Base-by-base conservation (phyloP, 2,888 invertebrate species). In the Pammene fasciana region DNA sequence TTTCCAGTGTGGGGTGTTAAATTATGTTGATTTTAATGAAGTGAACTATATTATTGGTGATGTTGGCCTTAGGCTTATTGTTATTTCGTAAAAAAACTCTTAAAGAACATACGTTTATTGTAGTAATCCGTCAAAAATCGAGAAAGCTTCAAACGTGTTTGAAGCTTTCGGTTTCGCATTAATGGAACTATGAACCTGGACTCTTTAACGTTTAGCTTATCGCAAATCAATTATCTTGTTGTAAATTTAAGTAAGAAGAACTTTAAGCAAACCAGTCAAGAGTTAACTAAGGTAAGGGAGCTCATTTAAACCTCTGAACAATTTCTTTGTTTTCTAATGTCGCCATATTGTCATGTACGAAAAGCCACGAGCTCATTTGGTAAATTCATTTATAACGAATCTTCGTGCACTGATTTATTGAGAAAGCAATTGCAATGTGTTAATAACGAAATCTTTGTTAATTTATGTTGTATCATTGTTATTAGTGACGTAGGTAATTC, bases 131-230 rank as follows among this genome's bases (percentile, higher is more conserved):
- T 94, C 94, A 94, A 94, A 94, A 94, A 94, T 94, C 94, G 94
- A 95, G 96, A 96, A 96, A 96, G 97, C 97, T 97, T 97, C 97
- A 97, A 96, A 95, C 94, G 93, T 94, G 94, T 96, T 97, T 97
- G 97, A 97, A 97, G 97, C 97, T 97, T 97, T 97, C 97, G 96
- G 95, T 94, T 95, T 95, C 94, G 96, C 94, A 94, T 96, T 95
- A 94, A 95, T 95, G 97, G 97, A 97, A 97, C 97, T 97, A 98
- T 98, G 98, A 97, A 97, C 97, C 97, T 98, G 96, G 98, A 98
- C 96, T 96, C 98, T 95, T 96, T 98, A 95, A 97, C 97, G 95
- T 97, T 98, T 96, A 97, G 98, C 95, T 96, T 98, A 96, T 97
- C 97, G 95, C 98, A 98, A 96, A 98, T 99, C 94, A 97, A 97